Evolutionary conservation across 2,797 vertebrate species (phyloP).

Genomic region (Sus cebifrons): DNA sequence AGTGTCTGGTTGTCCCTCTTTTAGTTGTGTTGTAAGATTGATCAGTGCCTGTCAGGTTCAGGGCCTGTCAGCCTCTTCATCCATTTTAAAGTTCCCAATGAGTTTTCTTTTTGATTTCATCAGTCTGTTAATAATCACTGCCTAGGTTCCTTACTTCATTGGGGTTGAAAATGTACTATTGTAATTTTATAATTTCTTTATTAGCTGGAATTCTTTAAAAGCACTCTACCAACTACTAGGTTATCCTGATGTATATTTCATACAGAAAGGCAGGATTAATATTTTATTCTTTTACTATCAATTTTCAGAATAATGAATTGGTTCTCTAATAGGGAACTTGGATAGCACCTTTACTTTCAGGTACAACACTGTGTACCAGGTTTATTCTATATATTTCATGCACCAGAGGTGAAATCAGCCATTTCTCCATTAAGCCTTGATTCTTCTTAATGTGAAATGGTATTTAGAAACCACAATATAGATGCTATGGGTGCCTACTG

Average conservation of each 20-base stretch:
- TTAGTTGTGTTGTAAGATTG: background rate
- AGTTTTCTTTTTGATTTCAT: constrained; percentile 31
- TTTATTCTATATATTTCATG: background rate
- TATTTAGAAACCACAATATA: background rate
- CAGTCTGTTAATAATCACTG: constrained; percentile 9
- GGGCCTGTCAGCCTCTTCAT: background rate
- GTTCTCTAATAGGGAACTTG: background rate
- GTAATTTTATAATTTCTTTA: constrained; percentile 29
- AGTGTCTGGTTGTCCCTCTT: background rate
- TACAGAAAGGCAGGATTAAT: background rate
- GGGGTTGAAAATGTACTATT: background rate
- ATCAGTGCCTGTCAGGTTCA: background rate
- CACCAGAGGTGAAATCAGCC: background rate
- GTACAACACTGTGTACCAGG: background rate
- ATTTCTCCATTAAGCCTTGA: constrained; percentile 18
- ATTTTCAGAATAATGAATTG: constrained; percentile 56
- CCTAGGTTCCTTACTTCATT: constrained; percentile 8
- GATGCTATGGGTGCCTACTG: background rate
- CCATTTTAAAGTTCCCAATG: constrained; percentile 26
- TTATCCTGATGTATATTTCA: constrained; percentile 29
- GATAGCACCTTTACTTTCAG: constrained; percentile 39
- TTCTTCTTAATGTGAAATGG: constrained; percentile 36
- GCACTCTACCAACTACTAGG: background rate
- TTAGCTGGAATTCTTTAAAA: constrained; percentile 59
- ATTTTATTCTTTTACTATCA: constrained; percentile 16